Evolutionary conservation across 2,888 invertebrate species (phyloP), one percentile per base, ranked within the genome.

Genomic region (Trissoscelio sp.): DNA sequence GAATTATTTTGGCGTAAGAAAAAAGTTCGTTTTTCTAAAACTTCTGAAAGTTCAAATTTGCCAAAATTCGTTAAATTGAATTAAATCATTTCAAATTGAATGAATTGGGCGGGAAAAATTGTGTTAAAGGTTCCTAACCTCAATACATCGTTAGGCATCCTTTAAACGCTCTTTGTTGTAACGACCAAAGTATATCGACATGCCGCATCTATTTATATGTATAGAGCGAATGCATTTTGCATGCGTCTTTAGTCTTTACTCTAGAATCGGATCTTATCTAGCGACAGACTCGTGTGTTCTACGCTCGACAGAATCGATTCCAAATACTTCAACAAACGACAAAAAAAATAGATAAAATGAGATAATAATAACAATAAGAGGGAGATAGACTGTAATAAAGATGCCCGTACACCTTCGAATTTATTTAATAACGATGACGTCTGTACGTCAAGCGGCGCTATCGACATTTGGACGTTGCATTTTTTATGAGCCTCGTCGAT

Each of bases 201-300:
- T 28, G 16, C 18, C 44, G 20, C 51, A 55, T 70, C 73, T 79
- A 79, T 79, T 79, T 79, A 79, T 67, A 77, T 48, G 75, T 67
- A 42, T 55, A 58, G 53, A 60, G 18, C 55, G 39, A 72, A 81
- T 81, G 55, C 67, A 81, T 81, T 77, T 81, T 81, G 48, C 67
- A 81, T 75, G 72, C 18, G 66, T 66, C 81, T 80, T 79, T 79
- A 79, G 79, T 72, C 79, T 79, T 28, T 66, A 72, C 58, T 72
- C 72, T 64, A 72, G 72, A 79, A 72, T 66, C 39, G 72, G 44
- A 80, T 80, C 80, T 74, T 74, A 64, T 70, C 58, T 66, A 72
- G 58, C 58, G 58, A 60, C 64, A 62, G 20, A 55, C 34, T 48
- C 39, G 53, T 22, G 11, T 44, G 16, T 64, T 57, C 51, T 75